A percentile compares a stretch with the other conserved stretches of the same genome.
These are phyloP conservation scores for Clavelina lepadiformis DNA, from an alignment of 23 tunicate species.

Conservation along the genomic window DNA sequence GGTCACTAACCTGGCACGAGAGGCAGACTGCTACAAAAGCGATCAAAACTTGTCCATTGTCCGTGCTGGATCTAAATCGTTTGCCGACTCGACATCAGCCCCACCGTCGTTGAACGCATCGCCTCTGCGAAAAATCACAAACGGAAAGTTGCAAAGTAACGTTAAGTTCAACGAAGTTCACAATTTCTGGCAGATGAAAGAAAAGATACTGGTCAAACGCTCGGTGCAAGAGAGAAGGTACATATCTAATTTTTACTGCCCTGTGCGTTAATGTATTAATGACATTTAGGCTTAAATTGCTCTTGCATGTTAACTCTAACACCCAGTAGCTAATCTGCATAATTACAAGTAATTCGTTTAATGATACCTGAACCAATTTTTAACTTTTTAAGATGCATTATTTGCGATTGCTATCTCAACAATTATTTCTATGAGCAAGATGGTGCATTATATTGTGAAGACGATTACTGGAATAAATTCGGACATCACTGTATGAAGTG, in stretches of 20 bases:
- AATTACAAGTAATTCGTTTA: too few species aligned
- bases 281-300: too few species aligned
- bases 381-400: constrained; percentile 31
- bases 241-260: neutral
- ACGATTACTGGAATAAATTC: constrained; percentile 68
- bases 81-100: constrained; percentile 35
- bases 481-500: constrained; percentile 61
- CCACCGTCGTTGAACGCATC: constrained; percentile 62
- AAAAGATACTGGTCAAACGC: constrained; percentile 22
- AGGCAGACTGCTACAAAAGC: too few species aligned
- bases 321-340: too few species aligned
- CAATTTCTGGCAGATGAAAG: constrained; percentile 64
- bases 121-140: constrained; percentile 14
- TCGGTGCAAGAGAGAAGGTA: constrained; percentile 56
- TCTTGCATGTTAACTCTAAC: too few species aligned
- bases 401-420: constrained; percentile 61
- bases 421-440: constrained; percentile 43
- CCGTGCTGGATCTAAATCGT: neutral
- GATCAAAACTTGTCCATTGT: neutral
- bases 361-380: too few species aligned
- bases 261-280: neutral
- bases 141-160: constrained; percentile 13
- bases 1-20: too few species aligned
- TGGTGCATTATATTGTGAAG: constrained; percentile 66
- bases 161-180: constrained; percentile 62